Percentiles rank a stretch among this genome's conserved stretches.
Evolutionary conservation across 2,113 vertebrate species (phyloP).

Genomic region (Eptesicus fuscus): DNA sequence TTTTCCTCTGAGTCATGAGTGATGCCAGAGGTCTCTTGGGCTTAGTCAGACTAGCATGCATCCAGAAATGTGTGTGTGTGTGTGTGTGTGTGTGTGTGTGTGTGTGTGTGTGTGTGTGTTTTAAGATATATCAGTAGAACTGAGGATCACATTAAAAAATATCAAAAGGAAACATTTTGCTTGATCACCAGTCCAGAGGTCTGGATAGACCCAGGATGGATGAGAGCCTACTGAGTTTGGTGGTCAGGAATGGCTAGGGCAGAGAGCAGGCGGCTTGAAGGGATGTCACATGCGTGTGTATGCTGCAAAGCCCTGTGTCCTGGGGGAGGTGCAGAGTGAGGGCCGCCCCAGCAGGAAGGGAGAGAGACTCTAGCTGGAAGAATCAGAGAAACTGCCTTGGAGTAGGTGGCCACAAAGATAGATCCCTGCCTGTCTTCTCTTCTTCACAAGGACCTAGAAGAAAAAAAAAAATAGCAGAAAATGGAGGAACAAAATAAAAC

Average conservation of each 20-base stretch:
- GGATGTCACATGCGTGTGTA: not conserved
- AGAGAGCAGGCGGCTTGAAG: not conserved
- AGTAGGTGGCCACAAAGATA: not conserved
- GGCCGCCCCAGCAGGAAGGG: not conserved
- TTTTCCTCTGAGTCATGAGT: slow-evolving; percentile 26
- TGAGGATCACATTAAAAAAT: not conserved
- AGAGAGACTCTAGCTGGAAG: not conserved
- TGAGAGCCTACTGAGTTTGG: not conserved
- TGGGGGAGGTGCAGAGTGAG: not conserved
- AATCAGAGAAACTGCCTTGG: not conserved
- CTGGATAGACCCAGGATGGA: not conserved
- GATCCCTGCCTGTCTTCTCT: not conserved
- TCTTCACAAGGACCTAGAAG: not conserved
- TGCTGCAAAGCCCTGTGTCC: not conserved
- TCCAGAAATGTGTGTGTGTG: not conserved
- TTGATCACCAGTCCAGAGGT: not conserved
- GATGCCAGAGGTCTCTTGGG: not conserved
- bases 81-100: too few relatives aligned
- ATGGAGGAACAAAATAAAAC: not conserved
- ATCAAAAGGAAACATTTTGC: not conserved
- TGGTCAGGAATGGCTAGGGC: not conserved
- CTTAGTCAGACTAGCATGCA: not conserved
- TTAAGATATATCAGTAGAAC: not conserved
- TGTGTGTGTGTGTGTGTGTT: not conserved
- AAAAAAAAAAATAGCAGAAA: not conserved